Base-by-base conservation (phyloP, 2,797 vertebrate genomes). In the Gila robusta region DNA sequence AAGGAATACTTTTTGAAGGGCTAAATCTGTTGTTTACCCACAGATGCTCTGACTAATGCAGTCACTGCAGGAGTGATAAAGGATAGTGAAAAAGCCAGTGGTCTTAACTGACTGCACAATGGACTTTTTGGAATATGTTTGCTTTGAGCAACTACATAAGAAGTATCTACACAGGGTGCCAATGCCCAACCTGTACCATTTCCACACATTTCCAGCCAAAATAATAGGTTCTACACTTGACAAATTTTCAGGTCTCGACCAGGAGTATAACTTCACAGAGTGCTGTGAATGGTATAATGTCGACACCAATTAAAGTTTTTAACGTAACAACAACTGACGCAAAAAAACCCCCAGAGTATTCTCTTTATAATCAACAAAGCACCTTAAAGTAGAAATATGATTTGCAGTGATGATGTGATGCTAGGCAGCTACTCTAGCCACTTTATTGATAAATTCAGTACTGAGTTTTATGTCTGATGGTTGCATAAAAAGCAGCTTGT, bases 11-110 rank as follows among this genome's bases (percentile, higher is more conserved):
- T 62, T 59, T 74, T 54, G 32, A 70, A 80, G 28, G 21, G 28
- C 54, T 39, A 39, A 49, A 49, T 73, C 41, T 59, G 74, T 59
- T 71, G 73, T 85, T 41, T 41, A 66, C 32, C 64, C 62, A 49
- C 54, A 14, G 26, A 14, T 41, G 37, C 77, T 64, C 39, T 62
- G 56, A 79, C 77, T 62, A 79, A 79, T 28, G 37, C 37, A 26
- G 59, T 67, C 71, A 49, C 71, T 32, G 37, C 19, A 80, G 35
- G 37, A 41, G 80, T 66, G 21, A 49, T 74, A 74, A 62, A 59
- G n/a, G 17, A 26, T 71, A 16, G 52, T 82, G 80, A 72, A 26
- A 80, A 52, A 12, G 9, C 32, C 16, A 59, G 4, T 37, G 52
- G 32, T 56, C 14, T 5, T 41, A 41, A 78, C 39, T 74, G 26